Conservation (phyloP, 2,113 vertebrate genomes). For the Oreocharis arfaki region DNA sequence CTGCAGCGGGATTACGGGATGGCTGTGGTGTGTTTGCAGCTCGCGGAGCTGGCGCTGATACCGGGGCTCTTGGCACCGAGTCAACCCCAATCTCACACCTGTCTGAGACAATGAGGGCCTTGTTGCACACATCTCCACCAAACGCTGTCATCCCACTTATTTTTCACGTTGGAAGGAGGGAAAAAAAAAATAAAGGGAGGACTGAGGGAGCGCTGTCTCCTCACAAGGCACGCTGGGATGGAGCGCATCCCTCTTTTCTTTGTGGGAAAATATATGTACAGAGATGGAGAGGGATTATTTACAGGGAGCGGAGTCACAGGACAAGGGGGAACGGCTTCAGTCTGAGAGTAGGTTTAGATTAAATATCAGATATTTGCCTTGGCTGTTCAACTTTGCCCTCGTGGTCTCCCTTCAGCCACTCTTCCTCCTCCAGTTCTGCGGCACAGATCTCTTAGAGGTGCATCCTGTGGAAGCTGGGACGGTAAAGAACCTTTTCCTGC, state of each 20-base stretch:
- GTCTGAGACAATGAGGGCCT: conserved; percentile 81
- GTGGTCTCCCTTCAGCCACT: background rate
- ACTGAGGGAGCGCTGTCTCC: background rate
- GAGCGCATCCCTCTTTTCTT: background rate
- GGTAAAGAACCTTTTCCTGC: background rate
- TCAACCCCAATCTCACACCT: conserved; percentile 81
- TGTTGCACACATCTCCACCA: conserved; percentile 71
- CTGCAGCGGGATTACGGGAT: conserved; percentile 70
- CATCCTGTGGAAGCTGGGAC: background rate
- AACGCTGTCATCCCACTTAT: conserved; percentile 23
- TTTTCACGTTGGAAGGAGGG: background rate
- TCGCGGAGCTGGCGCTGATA: conserved; percentile 72
- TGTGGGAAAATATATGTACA: background rate
- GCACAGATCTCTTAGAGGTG: background rate
- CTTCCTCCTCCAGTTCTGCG: background rate
- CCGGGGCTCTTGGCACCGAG: conserved; percentile 61
- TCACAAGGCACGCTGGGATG: background rate
- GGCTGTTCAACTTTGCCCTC: background rate
- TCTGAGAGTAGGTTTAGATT: background rate
- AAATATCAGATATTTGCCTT: background rate
- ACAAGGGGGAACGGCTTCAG: background rate
- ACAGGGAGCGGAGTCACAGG: background rate
- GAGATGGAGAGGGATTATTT: background rate
- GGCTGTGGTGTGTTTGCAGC: conserved; percentile 69
- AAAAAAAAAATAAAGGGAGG: background rate